Conservation (phyloP, 2,113 vertebrate species). For the Bothrops jararaca region DNA sequence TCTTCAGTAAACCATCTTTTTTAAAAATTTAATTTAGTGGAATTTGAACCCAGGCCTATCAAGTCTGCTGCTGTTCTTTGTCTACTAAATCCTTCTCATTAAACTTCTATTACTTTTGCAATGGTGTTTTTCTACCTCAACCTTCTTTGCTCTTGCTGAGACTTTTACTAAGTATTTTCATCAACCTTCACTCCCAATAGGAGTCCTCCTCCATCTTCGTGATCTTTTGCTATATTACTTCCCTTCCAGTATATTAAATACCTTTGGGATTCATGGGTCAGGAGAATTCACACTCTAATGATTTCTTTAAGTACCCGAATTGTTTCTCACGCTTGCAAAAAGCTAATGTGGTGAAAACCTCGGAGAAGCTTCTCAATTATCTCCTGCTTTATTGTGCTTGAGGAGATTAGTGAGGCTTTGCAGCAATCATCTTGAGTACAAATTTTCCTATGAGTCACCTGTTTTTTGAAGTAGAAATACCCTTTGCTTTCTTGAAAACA, state of each 20-base stretch:
- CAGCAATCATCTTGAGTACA: not conserved
- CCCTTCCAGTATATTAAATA: conserved; percentile 1
- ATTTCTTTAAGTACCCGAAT: conserved; percentile 1
- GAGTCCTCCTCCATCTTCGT: not conserved
- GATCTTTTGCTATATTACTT: not conserved
- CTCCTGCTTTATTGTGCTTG: not conserved
- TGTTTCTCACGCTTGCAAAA: conserved; percentile 17
- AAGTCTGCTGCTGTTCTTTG: not conserved
- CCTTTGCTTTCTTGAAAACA: not conserved
- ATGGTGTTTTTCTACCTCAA: not conserved
- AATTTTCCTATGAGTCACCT: not conserved
- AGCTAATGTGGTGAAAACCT: conserved; percentile 10
- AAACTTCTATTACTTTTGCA: not conserved
- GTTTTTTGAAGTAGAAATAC: not conserved
- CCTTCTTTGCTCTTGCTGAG: not conserved
- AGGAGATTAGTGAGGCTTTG: not conserved
- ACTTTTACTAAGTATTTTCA: not conserved
- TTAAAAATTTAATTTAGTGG: not conserved
- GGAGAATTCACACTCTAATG: conserved; percentile 17
- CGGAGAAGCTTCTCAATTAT: not conserved
- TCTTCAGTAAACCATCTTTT: not conserved
- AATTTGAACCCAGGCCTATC: not conserved
- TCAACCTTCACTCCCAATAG: not conserved
- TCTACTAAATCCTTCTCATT: not conserved
- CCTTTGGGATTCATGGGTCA: conserved; percentile 12